Conservation (phyloP, 2,888 invertebrate species). For the Limnephilus auricula region DNA sequence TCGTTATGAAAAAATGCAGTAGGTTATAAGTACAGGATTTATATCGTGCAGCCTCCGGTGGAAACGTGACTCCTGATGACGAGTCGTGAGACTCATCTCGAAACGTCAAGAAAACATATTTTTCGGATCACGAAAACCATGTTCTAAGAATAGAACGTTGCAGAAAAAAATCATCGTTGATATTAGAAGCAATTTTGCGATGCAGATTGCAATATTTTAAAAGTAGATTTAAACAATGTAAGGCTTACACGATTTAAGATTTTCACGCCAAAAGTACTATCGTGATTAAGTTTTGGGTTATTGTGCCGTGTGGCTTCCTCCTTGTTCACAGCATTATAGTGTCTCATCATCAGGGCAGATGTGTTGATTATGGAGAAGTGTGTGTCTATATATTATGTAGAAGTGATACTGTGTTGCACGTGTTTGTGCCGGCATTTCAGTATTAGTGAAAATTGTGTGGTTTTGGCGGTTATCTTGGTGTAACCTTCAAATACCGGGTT, state of each 20-base stretch:
- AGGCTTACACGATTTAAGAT: background rate
- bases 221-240: background rate
- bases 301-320: background rate
- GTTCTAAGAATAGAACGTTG: background rate
- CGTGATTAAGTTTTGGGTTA: background rate
- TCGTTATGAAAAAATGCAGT: background rate
- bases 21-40: background rate
- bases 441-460: no score
- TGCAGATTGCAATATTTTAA: background rate
- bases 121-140: background rate
- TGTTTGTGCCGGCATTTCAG: no score
- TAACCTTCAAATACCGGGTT: no score
- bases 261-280: background rate
- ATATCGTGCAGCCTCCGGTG: background rate
- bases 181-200: background rate
- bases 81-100: slow-evolving; percentile 2
- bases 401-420: no score
- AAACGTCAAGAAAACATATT: background rate
- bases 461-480: no score
- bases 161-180: background rate
- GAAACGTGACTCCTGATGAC: background rate
- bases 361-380: no score
- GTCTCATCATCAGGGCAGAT: no score
- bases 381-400: no score
- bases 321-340: no score